Conservation (phyloP, 2,797 vertebrate species). For the Tadarida brasiliensis region DNA sequence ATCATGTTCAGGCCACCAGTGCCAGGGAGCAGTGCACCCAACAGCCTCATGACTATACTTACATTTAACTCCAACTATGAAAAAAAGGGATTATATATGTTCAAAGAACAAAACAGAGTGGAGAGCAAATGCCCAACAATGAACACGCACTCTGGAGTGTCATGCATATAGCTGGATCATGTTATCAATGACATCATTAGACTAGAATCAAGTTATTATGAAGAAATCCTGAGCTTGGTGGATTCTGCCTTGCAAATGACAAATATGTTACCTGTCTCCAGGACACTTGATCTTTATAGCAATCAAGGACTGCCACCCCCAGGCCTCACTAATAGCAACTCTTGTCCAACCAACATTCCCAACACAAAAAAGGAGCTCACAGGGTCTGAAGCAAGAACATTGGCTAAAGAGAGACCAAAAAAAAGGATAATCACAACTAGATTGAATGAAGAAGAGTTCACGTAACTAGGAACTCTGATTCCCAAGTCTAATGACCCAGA, state of each 20-base stretch:
- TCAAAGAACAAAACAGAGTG: neutral
- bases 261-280: slow-evolving; percentile 92
- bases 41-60: too few species aligned
- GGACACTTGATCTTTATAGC: slow-evolving; percentile 95
- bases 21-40: too few species aligned
- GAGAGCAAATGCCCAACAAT: neutral
- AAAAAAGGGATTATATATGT: neutral
- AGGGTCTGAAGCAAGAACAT: slow-evolving; percentile 76
- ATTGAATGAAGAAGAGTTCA: neutral
- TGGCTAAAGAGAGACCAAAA: too few species aligned
- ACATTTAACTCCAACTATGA: too few species aligned
- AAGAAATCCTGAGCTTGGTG: neutral
- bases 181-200: neutral
- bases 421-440: too few species aligned
- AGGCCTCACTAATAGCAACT: slow-evolving; percentile 94
- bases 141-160: neutral
- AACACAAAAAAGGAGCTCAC: slow-evolving; percentile 98
- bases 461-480: neutral
- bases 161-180: neutral
- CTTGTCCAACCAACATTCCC: slow-evolving; percentile 95
- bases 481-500: neutral
- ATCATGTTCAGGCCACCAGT: too few species aligned
- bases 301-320: slow-evolving; percentile 94
- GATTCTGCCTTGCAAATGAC: neutral
- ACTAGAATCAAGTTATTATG: neutral